Evolutionary conservation across 1,140 invertebrate genomes (phyloP), one percentile per base, ranked within the genome.

Genomic region (Drosophila tsacasi): DNA sequence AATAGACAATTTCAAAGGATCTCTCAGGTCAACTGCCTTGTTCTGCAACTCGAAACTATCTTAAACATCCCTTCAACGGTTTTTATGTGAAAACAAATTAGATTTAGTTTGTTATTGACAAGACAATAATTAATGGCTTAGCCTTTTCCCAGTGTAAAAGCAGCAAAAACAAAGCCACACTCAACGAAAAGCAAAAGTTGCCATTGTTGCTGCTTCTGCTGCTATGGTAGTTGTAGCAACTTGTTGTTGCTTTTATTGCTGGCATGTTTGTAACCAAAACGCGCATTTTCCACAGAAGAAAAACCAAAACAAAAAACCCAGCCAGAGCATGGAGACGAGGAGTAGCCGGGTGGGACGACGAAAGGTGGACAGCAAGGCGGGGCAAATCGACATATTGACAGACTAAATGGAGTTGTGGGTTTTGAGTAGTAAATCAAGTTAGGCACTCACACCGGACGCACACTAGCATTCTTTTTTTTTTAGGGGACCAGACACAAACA

Each of bases 401-500:
- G 87, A 87, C 83, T 86, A 91, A 91, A 91, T 82, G 87, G 87
- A 91, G 87, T 91, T 91, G 81, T 91, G 87, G 87, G 87, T 91
- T 91, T 91, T 87, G 87, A 91, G 87, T 91, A 91, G 87, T 91
- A 91, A 91, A 91, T 91, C 87, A 91, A 87, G 83, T 91, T 83
- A 86, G 84, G 66, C 77, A 89, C 85, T 89, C 67, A 68, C 69
- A 79, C 61, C 73, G 76, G 44, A 68, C 62, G 23, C 65, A 46
- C 71, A 80, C 30, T 37, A 46, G 52, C 46, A 17, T n/a, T 12
- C 19, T 50, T 27, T 30, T 27, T 37, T 30, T 69, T 47, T 69
- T 27, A 17, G 46, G 62, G 49, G 30, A 27, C 67, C 9, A 21
- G 63, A 55, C 46, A 64, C 54, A 72, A 21, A 66, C 25, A 73